Percentiles rank a stretch among this genome's conserved stretches.
Conservation (phyloP, 2,797 vertebrate species). For the Pygocentrus nattereri region DNA sequence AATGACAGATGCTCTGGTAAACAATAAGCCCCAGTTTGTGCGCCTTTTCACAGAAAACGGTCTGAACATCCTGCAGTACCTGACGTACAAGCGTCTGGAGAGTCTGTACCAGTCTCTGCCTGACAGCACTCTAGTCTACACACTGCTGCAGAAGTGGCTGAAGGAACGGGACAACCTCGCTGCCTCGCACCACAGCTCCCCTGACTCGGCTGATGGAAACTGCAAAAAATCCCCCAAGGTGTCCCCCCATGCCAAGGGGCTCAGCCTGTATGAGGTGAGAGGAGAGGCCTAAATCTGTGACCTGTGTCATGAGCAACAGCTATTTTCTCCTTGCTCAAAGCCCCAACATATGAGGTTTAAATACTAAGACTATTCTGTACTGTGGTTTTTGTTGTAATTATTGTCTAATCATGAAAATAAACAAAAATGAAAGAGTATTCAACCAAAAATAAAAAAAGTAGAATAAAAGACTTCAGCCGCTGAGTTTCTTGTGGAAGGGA, state of each 20-base stretch:
- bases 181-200: conserved; percentile 1
- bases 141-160: conserved; percentile 75
- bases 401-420: too few species aligned
- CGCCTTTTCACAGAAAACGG: conserved; percentile 87
- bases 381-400: too few species aligned
- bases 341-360: too few species aligned
- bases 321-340: too few species aligned
- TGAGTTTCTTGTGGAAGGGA: too few species aligned
- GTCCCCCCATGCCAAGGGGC: conserved; percentile 56
- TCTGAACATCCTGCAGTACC: conserved; percentile 83
- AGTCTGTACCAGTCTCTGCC: conserved; percentile 78
- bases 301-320: too few species aligned
- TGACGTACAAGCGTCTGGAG: conserved; percentile 80
- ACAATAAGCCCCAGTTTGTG: conserved; percentile 87
- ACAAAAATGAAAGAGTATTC: too few species aligned
- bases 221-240: background rate
- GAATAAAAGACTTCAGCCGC: too few species aligned
- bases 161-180: conserved; percentile 65
- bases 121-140: conserved; percentile 71
- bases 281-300: background rate
- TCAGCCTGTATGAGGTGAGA: conserved; percentile 77
- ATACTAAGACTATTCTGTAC: too few species aligned
- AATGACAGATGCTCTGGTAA: conserved; percentile 87
- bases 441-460: too few species aligned
- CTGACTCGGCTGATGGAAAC: background rate